Base-by-base conservation (phyloP, 2,113 vertebrate genomes). In the Leptobrachium ailaonicum region DNA sequence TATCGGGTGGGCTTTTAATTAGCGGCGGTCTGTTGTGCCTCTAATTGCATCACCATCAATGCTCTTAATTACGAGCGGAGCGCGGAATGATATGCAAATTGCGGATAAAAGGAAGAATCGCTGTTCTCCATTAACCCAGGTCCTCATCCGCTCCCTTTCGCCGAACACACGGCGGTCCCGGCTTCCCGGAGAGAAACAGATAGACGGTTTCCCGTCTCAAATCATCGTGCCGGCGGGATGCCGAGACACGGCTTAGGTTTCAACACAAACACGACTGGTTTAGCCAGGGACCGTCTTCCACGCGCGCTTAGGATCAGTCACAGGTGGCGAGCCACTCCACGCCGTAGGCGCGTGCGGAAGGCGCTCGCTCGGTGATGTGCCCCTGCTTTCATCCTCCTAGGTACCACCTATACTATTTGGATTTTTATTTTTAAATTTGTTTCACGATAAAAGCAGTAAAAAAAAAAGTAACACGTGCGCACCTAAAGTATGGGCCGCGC, bases 11-110 rank as follows among this genome's bases (percentile, higher is more conserved):
- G 4, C 47, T 50, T 50, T 50, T 50, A 50, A 50, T 50, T 50
- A 50, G 4, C 47, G 4, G 8, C 4, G 47, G 47, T 4, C 47
- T 50, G 47, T 50, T 50, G 4, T 50, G 47, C 8, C 41, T 66
- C 63, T 66, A 40, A 66, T 20, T 32, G 14, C 68, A 50, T n/a
- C 68, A 14, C 68, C 41, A 70, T 70, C 14, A 50, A 70, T 70
- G 68, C 42, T 2, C 12, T 70, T 70, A 70, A 70, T 70, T 13
- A 20, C 43, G 45, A 47, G 44, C 14, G 20, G 20, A 45, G 14
- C 20, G 42, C 44, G 47, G 45, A n/a, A n/a, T n/a, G 47, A 70
- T 50, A 44, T 70, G 68, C 43, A 8, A 42, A 58, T 47, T 32
- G 40, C 20, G 1, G 70, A n/a, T 40, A 43, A 73, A 73, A 41